phyloP scores from a whole-genome alignment of 2,113 vertebrate species.

The Shinisaurus crocodilurus region DNA sequence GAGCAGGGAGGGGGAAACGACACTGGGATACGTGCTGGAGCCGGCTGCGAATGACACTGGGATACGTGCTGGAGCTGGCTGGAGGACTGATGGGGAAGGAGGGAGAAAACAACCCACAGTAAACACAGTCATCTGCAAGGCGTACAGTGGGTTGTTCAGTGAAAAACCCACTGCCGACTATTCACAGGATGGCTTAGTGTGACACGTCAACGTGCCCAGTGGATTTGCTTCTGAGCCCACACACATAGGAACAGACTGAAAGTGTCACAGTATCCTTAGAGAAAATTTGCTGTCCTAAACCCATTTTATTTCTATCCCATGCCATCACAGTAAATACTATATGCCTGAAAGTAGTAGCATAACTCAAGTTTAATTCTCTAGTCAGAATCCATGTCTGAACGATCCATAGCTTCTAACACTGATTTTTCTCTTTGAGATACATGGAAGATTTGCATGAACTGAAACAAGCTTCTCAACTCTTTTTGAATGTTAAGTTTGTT shows the following conservation, averaged over 20 bases:
- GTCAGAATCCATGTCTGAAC: too few relatives aligned
- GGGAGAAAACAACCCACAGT: too few relatives aligned
- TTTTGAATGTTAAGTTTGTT: not conserved
- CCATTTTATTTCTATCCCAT: not conserved
- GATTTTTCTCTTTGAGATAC: not conserved
- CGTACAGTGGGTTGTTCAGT: too few relatives aligned
- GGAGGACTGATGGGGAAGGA: too few relatives aligned
- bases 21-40: too few relatives aligned
- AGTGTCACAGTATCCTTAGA: not conserved
- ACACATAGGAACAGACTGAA: not conserved
- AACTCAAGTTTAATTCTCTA: not conserved
- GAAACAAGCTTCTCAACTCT: not conserved
- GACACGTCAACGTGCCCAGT: too few relatives aligned
- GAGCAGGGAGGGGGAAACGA: too few relatives aligned
- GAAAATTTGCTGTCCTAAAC: not conserved
- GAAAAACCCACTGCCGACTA: too few relatives aligned
- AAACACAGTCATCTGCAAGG: too few relatives aligned
- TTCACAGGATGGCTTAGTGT: too few relatives aligned
- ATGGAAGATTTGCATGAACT: not conserved
- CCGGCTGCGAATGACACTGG: too few relatives aligned
- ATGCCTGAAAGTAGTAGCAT: not conserved
- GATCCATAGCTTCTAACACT: not conserved
- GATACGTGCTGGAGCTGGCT: too few relatives aligned
- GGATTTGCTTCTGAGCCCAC: not conserved
- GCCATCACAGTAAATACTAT: not conserved